Evolutionary conservation across 2,113 vertebrate genomes (phyloP).

Genomic region (Lycocorax pyrrhopterus): DNA sequence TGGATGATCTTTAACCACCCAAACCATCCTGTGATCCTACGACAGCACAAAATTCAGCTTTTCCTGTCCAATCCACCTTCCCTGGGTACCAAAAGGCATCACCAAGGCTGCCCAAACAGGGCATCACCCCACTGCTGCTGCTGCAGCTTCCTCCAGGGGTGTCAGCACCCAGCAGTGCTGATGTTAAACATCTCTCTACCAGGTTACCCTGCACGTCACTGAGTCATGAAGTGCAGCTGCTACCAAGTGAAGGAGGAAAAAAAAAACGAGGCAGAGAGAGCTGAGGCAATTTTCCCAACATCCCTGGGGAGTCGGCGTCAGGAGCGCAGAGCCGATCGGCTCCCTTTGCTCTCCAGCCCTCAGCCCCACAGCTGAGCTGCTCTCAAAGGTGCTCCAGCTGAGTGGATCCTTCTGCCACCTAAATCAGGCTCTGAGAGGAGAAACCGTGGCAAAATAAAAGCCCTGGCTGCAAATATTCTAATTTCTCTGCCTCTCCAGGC

Average conservation of each 20-base stretch:
- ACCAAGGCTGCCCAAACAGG: not conserved
- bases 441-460: not conserved
- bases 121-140: not conserved
- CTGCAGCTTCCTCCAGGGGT: not conserved
- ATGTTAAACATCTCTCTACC: not conserved
- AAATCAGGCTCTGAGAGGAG: not conserved
- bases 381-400: not conserved
- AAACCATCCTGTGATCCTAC: too few relatives aligned
- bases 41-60: not conserved
- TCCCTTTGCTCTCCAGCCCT: not conserved
- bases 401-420: not conserved
- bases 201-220: not conserved
- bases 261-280: not conserved
- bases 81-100: not conserved
- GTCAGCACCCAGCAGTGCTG: not conserved
- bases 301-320: not conserved
- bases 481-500: not conserved
- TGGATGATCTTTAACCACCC: not conserved
- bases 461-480: not conserved
- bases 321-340: fast-evolving
- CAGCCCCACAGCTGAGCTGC: not conserved
- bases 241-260: not conserved
- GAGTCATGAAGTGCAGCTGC: not conserved
- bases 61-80: not conserved
- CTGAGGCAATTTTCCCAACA: not conserved